Base-by-base conservation (phyloP, 2,113 vertebrate genomes). In the Poeciliopsis occidentalis region DNA sequence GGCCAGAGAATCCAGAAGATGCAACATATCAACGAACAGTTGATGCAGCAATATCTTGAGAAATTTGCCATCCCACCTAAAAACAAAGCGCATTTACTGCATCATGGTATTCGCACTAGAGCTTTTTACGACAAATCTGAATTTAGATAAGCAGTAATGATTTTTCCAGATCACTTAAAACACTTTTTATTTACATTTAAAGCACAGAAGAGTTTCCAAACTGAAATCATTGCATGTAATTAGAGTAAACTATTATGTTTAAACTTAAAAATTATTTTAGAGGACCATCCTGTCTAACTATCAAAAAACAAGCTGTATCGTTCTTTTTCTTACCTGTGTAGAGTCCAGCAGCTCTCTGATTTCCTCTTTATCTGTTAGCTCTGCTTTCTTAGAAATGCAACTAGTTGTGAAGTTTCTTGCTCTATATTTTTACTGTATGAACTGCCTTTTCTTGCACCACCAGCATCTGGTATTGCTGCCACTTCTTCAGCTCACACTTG, bases 31-130 rank as follows among this genome's bases (percentile, higher is more conserved):
- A 74, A 24, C 1, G 11, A 79, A 64, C 39, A 15, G 15, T 60
- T 72, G 44, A 76, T 60, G 57, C 15, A 17, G 11, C 71, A 30
- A 71, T 57, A 26, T 74, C 65, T 71, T 12, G 17, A 67, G 24
- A 72, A 37, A 44, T 31, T 51, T 24, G 74, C 51, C 86, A 90
- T 88, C 5, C 2, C 66, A 78, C 79, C 86, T 81, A 67, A 8
- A 85, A 73, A 54, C 19, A 85, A n/a, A 82, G 12, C 76, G 1
- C 1, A 24, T 26, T 62, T 31, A 17, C 44, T 44, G 12, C 32
- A 74, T 67, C 22, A 8, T 8, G 51, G 17, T 19, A 19, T 47
- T 47, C 44, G 19, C 44, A 47, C 17, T 6, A 7, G 22, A 57
- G 51, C 51, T n/a, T 31, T 31, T 31, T 15, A 30, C 17, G 4